Conservation (phyloP, 2,797 vertebrate species). For the Dromococcyx pavoninus region DNA sequence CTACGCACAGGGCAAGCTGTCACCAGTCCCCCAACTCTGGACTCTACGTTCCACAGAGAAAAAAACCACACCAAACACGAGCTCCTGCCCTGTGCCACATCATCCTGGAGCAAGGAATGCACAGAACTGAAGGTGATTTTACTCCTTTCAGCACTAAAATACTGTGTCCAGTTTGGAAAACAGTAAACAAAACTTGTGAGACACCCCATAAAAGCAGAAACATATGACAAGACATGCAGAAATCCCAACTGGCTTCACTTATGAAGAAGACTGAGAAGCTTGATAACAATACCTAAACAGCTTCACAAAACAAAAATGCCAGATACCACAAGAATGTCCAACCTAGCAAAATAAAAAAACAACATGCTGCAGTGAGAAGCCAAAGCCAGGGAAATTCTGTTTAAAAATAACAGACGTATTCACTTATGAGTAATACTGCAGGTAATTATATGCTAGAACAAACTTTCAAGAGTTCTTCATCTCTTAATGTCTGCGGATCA, state of each 20-base stretch:
- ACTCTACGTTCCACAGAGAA: neutral
- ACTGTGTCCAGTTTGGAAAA: neutral
- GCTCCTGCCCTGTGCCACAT: rapidly evolving
- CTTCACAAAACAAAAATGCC: neutral
- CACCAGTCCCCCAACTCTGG: neutral
- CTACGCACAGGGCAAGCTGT: neutral
- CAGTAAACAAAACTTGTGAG: neutral
- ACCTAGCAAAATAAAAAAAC: neutral
- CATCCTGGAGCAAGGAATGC: neutral
- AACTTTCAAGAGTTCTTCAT: neutral
- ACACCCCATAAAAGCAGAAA: neutral
- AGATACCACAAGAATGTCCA: neutral
- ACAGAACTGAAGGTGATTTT: neutral
- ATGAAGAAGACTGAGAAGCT: neutral
- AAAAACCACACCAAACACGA: neutral
- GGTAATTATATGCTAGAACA: constrained; percentile 24
- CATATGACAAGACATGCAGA: neutral
- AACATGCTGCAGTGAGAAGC: neutral
- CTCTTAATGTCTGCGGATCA: neutral
- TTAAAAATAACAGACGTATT: neutral
- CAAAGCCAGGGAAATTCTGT: neutral
- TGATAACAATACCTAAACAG: neutral
- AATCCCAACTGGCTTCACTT: neutral
- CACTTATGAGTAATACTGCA: neutral
- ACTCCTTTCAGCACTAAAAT: neutral